A percentile compares a stretch with the other conserved stretches of the same genome.
phyloP scores from a whole-genome alignment of 2,888 invertebrate species.

The Thyatira batis region DNA sequence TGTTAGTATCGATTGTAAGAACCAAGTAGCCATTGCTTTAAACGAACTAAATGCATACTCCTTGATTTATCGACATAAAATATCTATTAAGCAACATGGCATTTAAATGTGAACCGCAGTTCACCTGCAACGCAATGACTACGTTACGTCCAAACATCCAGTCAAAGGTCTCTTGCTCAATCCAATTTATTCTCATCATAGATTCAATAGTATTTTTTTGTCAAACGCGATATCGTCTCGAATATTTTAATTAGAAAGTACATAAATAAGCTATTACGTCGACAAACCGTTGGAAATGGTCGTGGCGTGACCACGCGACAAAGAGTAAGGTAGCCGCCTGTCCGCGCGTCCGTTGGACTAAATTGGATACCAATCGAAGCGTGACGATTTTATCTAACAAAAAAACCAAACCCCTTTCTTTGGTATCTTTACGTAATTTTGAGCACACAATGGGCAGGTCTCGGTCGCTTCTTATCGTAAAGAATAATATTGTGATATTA shows the following conservation, averaged over 20 bases:
- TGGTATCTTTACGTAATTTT: constrained; percentile 63
- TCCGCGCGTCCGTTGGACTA: constrained; percentile 37
- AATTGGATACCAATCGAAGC: constrained; percentile 74
- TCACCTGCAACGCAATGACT: constrained; percentile 15
- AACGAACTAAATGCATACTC: background rate
- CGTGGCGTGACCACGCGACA: constrained; percentile 68
- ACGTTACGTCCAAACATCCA: constrained; percentile 27
- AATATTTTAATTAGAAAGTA: constrained; percentile 72
- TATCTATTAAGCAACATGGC: constrained; percentile 9
- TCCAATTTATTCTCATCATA: constrained; percentile 61
- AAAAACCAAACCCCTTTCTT: constrained; percentile 65
- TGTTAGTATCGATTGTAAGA: background rate
- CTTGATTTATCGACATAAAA: background rate
- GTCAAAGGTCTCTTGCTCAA: constrained; percentile 33
- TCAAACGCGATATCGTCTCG: constrained; percentile 40
- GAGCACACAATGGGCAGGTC: constrained; percentile 58
- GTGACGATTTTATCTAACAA: constrained; percentile 67
- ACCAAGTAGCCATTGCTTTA: background rate
- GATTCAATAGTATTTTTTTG: constrained; percentile 48
- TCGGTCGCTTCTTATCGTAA: constrained; percentile 31
- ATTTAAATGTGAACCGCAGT: constrained; percentile 14
- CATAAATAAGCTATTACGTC: constrained; percentile 69
- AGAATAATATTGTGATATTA: constrained; percentile 36
- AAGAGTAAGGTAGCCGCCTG: constrained; percentile 58
- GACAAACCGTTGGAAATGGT: constrained; percentile 46